A percentile compares a stretch with the other conserved stretches of the same genome.
These are phyloP conservation scores for Xylota segnis DNA, from an alignment of 2,888 invertebrate genomes.

Conservation along the genomic window DNA sequence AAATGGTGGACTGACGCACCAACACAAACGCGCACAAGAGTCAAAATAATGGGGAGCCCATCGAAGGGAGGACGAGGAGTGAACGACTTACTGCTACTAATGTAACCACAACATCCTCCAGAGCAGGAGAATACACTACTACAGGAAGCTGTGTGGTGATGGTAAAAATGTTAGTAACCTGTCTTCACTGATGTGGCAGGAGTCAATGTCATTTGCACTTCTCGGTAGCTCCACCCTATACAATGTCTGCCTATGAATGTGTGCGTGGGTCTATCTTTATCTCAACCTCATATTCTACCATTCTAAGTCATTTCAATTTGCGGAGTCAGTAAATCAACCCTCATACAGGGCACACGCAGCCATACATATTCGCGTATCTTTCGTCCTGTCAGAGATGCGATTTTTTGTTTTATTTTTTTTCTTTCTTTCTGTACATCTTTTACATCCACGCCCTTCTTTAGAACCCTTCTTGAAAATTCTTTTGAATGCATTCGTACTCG, in stretches of 20 bases:
- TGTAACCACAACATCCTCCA: constrained; percentile 72
- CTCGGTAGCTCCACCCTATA: constrained; percentile 66
- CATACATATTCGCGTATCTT: constrained; percentile 18
- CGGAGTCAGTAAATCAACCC: constrained; percentile 85
- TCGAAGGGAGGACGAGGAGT: neutral
- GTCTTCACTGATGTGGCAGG: constrained; percentile 76
- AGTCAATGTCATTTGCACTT: constrained; percentile 74
- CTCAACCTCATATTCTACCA: constrained; percentile 52
- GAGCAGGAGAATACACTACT: constrained; percentile 17
- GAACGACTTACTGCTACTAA: constrained; percentile 73
- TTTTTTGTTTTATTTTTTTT: neutral
- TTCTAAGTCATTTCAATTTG: constrained; percentile 83
- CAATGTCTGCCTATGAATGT: neutral
- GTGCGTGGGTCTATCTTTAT: constrained; percentile 28
- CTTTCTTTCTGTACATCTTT: neutral
- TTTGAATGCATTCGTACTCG: neutral
- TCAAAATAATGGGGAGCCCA: constrained; percentile 26
- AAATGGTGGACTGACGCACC: constrained; percentile 68
- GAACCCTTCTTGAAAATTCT: neutral
- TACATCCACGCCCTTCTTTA: constrained; percentile 39
- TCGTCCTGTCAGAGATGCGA: constrained; percentile 17
- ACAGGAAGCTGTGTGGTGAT: constrained; percentile 47
- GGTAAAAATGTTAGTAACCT: constrained; percentile 44
- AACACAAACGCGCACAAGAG: constrained; percentile 48
- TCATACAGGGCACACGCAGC: constrained; percentile 77